Conservation (phyloP, 2,797 vertebrate genomes). For the Gymnocypris eckloni region DNA sequence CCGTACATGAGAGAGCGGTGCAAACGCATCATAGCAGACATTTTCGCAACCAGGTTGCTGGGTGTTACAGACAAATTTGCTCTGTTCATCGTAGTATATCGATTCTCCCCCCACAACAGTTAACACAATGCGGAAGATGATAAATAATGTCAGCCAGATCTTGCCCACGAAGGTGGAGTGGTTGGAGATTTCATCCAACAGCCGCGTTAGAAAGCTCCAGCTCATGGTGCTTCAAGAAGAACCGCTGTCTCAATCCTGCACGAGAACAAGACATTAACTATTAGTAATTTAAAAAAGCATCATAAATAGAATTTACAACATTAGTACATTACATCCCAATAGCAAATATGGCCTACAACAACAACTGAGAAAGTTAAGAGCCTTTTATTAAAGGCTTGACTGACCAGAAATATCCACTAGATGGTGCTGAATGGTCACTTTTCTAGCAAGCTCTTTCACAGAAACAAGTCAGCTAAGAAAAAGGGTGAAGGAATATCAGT, state of each 20-base stretch:
- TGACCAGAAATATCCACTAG: constrained; percentile 42
- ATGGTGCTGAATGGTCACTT: constrained; percentile 27
- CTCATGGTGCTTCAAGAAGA: constrained; percentile 80
- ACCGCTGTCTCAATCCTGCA: constrained; percentile 63
- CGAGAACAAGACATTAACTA: neutral
- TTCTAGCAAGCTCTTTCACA: neutral
- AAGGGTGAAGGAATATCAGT: neutral
- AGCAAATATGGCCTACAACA: neutral
- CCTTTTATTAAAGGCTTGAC: neutral
- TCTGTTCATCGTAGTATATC: constrained; percentile 95
- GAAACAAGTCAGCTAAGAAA: neutral
- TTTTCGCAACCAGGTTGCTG: constrained; percentile 92
- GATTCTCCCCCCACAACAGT: constrained; percentile 91
- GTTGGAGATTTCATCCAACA: constrained; percentile 93
- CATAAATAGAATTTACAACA: neutral
- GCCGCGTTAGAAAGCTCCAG: constrained; percentile 91
- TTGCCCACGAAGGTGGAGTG: constrained; percentile 94
- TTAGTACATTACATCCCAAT: neutral
- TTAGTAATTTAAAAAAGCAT: neutral
- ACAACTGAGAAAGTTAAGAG: neutral
- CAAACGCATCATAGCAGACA: constrained; percentile 90
- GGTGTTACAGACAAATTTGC: constrained; percentile 92
- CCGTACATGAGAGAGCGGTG: constrained; percentile 88
- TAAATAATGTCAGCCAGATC: constrained; percentile 90
- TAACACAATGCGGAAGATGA: constrained; percentile 91